These are phyloP conservation scores for Pyxicephalus adspersus DNA, from an alignment of 2,113 vertebrate genomes.

Conservation along the genomic window DNA sequence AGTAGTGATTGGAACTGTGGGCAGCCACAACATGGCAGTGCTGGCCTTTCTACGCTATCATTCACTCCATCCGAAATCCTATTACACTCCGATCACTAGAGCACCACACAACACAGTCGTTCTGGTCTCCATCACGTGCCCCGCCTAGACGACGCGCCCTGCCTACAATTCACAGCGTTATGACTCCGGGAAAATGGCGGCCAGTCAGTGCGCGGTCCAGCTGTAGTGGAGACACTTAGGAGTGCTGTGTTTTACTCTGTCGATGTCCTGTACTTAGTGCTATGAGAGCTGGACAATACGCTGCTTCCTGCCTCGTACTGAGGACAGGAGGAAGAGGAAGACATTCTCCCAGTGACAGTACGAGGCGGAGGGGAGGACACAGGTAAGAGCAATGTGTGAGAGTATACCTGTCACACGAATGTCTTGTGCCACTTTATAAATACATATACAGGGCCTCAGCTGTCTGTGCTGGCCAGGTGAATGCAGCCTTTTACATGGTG, in stretches of 20 bases:
- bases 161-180: too few relatives aligned
- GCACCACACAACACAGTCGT: not conserved
- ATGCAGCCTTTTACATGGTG: too few relatives aligned
- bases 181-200: conserved; percentile 27
- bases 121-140: not conserved
- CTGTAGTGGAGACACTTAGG: not conserved
- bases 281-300: not conserved
- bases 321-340: conserved; percentile 41
- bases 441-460: not conserved
- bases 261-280: not conserved
- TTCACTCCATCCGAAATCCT: not conserved
- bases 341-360: conserved; percentile 17
- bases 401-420: not conserved
- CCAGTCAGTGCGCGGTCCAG: not conserved
- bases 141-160: too few relatives aligned
- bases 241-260: not conserved
- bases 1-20: not conserved
- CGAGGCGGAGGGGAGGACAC: conserved; percentile 34
- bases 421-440: too few relatives aligned
- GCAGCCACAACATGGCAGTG: not conserved
- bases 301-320: conserved; percentile 26
- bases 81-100: not conserved
- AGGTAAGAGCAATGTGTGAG: conserved; percentile 1
- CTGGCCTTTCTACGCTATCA: not conserved
- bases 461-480: not conserved